Evolutionary conservation across 2,797 vertebrate genomes (phyloP).

Genomic region (Acridotheres tristis): DNA sequence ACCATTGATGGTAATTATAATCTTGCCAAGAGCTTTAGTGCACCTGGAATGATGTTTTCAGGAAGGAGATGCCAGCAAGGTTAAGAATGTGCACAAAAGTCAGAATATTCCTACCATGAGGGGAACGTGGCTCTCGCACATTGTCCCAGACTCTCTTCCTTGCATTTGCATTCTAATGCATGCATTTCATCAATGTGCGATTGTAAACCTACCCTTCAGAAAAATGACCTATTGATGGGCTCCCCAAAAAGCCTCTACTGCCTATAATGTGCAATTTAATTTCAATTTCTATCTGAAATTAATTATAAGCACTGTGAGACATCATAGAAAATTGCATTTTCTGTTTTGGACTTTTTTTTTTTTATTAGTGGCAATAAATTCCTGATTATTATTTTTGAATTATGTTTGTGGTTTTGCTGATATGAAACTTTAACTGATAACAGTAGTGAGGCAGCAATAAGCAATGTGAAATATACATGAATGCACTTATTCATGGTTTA

Average conservation of each 20-base stretch:
- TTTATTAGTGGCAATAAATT: constrained; percentile 37
- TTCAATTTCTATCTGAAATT: constrained; percentile 52
- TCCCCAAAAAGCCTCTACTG: not conserved
- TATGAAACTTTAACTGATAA: constrained; percentile 41
- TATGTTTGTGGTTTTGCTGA: constrained; percentile 25
- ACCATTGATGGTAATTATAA: not conserved
- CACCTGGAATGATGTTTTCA: not conserved
- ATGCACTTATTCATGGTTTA: constrained; percentile 49
- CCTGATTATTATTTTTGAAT: constrained; percentile 26
- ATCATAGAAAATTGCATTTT: constrained; percentile 31
- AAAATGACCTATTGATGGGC: constrained; percentile 34
- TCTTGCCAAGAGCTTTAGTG: not conserved
- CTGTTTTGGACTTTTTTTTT: not conserved
- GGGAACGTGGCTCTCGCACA: accelerated
- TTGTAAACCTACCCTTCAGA: constrained; percentile 22
- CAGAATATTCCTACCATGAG: not conserved
- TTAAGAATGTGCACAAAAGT: not conserved
- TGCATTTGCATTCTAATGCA: constrained; percentile 27
- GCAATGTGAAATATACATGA: constrained; percentile 44
- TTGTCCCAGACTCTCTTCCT: not conserved
- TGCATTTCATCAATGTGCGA: not conserved
- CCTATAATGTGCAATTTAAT: constrained; percentile 50
- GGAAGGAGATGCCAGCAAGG: not conserved
- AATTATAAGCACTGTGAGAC: constrained; percentile 33
- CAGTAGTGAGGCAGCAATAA: constrained; percentile 10